Evolutionary conservation across 2,797 vertebrate species (phyloP).

Genomic region (Hozukius guyotensis): DNA sequence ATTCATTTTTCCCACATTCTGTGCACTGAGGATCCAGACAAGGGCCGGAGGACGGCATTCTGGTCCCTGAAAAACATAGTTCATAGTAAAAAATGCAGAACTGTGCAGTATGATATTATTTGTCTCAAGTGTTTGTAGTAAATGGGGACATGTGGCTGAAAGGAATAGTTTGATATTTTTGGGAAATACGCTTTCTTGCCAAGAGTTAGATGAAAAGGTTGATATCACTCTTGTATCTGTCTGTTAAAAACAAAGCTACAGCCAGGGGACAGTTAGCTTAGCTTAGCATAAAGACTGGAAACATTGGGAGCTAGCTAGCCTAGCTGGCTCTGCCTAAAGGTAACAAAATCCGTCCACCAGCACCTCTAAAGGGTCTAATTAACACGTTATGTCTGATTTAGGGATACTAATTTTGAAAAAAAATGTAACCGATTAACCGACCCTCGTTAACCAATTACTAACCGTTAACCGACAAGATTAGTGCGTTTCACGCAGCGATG

Average conservation of each 20-base stretch:
- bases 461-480: no score
- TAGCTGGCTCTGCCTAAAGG: no score
- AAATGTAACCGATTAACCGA: no score
- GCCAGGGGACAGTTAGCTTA: background rate
- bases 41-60: fast-evolving
- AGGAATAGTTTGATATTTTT: background rate
- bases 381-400: background rate
- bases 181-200: background rate
- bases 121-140: background rate
- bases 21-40: slow-evolving; percentile 65
- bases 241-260: background rate
- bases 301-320: no score
- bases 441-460: no score
- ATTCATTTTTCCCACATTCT: slow-evolving; percentile 43
- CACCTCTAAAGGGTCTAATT: background rate
- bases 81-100: background rate
- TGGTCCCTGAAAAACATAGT: slow-evolving; percentile 63
- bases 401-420: no score
- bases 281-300: no score
- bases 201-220: background rate
- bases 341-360: no score
- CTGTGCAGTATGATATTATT: fast-evolving
- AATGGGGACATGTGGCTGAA: background rate
- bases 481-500: no score
- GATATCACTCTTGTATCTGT: background rate